Percentiles rank a stretch among this genome's conserved stretches.
phyloP scores from a whole-genome alignment of 2,797 vertebrate genomes.

The Eutrigla gurnardus region DNA sequence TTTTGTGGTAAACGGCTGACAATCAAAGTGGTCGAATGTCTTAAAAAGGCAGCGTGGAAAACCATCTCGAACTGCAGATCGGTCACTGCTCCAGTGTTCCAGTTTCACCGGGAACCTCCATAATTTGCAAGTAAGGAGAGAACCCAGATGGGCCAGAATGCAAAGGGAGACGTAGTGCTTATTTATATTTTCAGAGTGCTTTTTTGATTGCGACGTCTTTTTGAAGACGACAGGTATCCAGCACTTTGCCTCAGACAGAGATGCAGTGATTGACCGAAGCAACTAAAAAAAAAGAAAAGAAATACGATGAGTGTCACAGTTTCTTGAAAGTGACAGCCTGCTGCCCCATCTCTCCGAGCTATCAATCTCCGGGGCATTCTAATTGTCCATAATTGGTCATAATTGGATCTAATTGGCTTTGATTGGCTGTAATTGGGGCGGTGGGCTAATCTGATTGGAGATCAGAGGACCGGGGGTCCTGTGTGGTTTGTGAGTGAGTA shows the following conservation, averaged over 20 bases:
- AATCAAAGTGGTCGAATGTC: conserved; percentile 65
- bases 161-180: conserved; percentile 18
- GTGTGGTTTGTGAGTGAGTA: conserved; percentile 74
- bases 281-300: conserved; percentile 1
- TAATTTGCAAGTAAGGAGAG: conserved; percentile 46
- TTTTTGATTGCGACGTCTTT: conserved; percentile 46
- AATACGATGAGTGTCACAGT: conserved; percentile 57
- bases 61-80: conserved; percentile 50
- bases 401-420: conserved; percentile 80
- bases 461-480: conserved; percentile 74
- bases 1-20: conserved; percentile 70
- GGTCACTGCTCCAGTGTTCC: conserved; percentile 50
- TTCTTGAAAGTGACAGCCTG: conserved; percentile 73
- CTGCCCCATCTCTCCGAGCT: conserved; percentile 69
- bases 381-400: conserved; percentile 79
- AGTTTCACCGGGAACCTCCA: conserved; percentile 48
- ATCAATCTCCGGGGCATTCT: conserved; percentile 80
- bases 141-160: conserved; percentile 31
- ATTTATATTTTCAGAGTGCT: conserved; percentile 47
- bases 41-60: conserved; percentile 67
- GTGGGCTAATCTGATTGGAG: conserved; percentile 80
- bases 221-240: conserved; percentile 43
- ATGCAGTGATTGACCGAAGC: conserved; percentile 41
- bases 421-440: conserved; percentile 81
- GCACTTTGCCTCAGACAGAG: conserved; percentile 43